These are phyloP conservation scores for Achlya flavicornis DNA, from an alignment of 2,888 invertebrate genomes.

Conservation along the genomic window DNA sequence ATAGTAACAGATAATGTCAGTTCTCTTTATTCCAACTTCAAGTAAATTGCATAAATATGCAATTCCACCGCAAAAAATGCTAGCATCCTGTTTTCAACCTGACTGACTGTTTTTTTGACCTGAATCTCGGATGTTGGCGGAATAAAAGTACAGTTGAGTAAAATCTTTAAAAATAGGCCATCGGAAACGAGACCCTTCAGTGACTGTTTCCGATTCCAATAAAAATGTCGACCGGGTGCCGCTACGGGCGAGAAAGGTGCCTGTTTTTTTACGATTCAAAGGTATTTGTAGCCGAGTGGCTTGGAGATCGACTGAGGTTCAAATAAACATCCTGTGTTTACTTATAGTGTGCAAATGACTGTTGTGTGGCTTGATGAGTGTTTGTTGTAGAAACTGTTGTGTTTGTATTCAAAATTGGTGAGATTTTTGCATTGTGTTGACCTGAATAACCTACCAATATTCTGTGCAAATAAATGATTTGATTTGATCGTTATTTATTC, in stretches of 20 bases:
- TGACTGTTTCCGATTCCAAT: conserved; percentile 6
- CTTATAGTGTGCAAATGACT: not conserved
- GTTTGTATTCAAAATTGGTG: too few relatives aligned
- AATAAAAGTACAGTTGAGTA: not conserved
- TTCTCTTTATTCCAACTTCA: too few relatives aligned
- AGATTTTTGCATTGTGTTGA: too few relatives aligned
- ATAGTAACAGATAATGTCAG: too few relatives aligned
- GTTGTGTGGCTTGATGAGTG: not conserved
- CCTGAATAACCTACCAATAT: too few relatives aligned
- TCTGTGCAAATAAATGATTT: too few relatives aligned
- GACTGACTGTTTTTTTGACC: too few relatives aligned
- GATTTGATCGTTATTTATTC: too few relatives aligned
- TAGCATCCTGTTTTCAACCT: not conserved
- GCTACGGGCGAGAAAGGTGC: not conserved
- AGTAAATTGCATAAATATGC: not conserved
- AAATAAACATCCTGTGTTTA: not conserved
- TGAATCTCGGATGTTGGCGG: not conserved
- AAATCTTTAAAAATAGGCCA: conserved; percentile 8
- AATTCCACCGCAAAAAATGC: not conserved
- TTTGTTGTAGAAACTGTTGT: too few relatives aligned
- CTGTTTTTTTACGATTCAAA: not conserved
- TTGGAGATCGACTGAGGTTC: not conserved
- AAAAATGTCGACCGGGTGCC: not conserved
- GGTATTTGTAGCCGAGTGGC: conserved; percentile 4
- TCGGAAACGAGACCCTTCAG: conserved; percentile 8